Evolutionary conservation across 2,797 vertebrate species (phyloP).

Genomic region (Nyctalus aviator): DNA sequence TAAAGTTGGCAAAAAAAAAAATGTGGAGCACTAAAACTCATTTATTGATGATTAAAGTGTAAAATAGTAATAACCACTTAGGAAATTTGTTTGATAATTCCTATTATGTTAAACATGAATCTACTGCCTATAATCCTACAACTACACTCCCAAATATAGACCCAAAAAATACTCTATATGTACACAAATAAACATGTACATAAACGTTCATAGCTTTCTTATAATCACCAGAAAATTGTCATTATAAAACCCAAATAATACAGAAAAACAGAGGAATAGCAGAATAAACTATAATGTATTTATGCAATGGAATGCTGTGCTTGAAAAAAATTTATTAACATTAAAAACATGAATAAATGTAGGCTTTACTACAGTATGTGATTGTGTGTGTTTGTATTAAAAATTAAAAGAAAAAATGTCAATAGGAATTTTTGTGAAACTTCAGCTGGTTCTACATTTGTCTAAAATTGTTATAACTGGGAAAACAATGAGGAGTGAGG

Average conservation of each 20-base stretch:
- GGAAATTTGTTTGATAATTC: neutral
- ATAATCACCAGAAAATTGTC: neutral
- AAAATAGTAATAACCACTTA: neutral
- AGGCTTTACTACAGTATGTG: neutral
- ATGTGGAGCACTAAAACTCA: neutral
- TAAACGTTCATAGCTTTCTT: neutral
- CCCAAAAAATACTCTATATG: neutral
- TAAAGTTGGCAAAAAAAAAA: neutral
- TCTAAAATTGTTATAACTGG: neutral
- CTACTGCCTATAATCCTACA: neutral
- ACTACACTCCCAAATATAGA: neutral
- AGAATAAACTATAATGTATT: neutral
- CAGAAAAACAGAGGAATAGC: neutral
- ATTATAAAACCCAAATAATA: neutral
- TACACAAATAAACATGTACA: neutral
- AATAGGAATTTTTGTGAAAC: neutral
- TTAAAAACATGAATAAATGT: neutral
- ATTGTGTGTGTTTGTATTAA: neutral
- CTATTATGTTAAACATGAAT: neutral
- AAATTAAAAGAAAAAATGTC: neutral
- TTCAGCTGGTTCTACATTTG: neutral
- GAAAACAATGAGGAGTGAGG: neutral
- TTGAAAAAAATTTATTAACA: neutral
- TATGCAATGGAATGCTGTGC: neutral
- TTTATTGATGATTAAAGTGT: neutral